These are phyloP conservation scores for Elymnias hypermnestra DNA, from an alignment of 1,140 invertebrate species.

Conservation along the genomic window DNA sequence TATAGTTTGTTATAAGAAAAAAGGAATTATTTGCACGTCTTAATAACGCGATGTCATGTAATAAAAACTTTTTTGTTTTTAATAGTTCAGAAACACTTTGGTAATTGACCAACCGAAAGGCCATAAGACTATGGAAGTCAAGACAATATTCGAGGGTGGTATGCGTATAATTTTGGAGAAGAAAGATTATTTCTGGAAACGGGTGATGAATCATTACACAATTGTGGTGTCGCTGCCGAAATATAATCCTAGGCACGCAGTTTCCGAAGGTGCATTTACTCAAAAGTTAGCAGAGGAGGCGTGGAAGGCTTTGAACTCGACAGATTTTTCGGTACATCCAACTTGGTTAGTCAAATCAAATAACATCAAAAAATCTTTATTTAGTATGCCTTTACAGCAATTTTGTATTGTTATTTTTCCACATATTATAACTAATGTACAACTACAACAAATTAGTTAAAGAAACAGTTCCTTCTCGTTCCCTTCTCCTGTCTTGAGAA, in stretches of 20 bases:
- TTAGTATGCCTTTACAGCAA: no score
- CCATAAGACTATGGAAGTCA: slow-evolving; percentile 38
- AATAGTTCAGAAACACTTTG: slow-evolving; percentile 50
- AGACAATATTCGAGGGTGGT: slow-evolving; percentile 48
- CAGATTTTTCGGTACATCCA: slow-evolving; percentile 54
- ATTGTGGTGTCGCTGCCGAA: slow-evolving; percentile 46
- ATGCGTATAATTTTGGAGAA: slow-evolving; percentile 45
- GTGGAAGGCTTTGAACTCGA: slow-evolving; percentile 33
- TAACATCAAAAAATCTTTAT: no score
- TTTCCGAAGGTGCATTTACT: slow-evolving; percentile 35
- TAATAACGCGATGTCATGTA: no score
- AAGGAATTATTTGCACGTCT: no score
- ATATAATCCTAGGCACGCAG: slow-evolving; percentile 31
- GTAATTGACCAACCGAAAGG: slow-evolving; percentile 41
- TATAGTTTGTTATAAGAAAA: no score
- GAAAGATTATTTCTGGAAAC: slow-evolving; percentile 53
- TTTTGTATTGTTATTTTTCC: no score
- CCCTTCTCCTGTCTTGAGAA: no score
- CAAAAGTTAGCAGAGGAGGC: slow-evolving; percentile 47
- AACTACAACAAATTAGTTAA: no score
- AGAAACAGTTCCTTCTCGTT: no score
- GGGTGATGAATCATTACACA: slow-evolving; percentile 57
- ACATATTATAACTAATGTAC: no score
- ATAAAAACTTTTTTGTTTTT: no score
- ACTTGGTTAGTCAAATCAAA: slow-evolving; percentile 43